phyloP scores from a whole-genome alignment of 2,797 vertebrate genomes.

The Artibeus lituratus region DNA sequence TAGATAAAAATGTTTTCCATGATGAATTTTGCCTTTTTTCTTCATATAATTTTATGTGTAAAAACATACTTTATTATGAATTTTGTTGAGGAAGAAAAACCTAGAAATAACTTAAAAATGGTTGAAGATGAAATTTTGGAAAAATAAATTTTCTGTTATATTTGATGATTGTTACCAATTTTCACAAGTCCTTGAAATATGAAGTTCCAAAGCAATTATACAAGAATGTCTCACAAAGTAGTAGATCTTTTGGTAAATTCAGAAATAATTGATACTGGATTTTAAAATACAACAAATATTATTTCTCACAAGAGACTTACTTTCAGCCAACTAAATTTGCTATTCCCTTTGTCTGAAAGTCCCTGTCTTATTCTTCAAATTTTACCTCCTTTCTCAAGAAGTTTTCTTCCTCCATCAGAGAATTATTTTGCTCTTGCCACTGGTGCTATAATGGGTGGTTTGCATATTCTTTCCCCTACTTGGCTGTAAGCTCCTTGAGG shows the following conservation, averaged over 20 bases:
- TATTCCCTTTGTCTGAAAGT: not conserved
- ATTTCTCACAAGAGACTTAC: not conserved
- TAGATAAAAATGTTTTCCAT: not conserved
- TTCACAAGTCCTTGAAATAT: conserved; percentile 8
- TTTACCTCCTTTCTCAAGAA: not conserved
- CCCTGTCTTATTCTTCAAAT: not conserved
- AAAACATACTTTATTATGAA: not conserved
- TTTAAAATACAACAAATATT: not conserved
- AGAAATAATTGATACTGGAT: not conserved
- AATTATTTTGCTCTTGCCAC: not conserved
- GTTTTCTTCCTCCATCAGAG: not conserved
- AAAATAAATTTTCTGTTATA: not conserved
- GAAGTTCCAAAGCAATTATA: not conserved
- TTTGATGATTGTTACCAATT: not conserved
- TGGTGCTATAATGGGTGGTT: not conserved
- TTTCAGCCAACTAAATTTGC: not conserved
- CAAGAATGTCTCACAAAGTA: not conserved
- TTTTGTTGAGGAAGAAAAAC: conserved; percentile 34
- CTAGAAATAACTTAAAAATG: not conserved
- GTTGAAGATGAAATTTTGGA: not conserved
- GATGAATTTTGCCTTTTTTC: not conserved
- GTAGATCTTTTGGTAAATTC: not conserved
- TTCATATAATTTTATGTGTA: not conserved
- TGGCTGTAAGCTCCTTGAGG: not conserved
- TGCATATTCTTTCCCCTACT: not conserved